These are phyloP conservation scores for Silvanus unidentatus DNA, from an alignment of 2,888 invertebrate genomes.

Conservation along the genomic window DNA sequence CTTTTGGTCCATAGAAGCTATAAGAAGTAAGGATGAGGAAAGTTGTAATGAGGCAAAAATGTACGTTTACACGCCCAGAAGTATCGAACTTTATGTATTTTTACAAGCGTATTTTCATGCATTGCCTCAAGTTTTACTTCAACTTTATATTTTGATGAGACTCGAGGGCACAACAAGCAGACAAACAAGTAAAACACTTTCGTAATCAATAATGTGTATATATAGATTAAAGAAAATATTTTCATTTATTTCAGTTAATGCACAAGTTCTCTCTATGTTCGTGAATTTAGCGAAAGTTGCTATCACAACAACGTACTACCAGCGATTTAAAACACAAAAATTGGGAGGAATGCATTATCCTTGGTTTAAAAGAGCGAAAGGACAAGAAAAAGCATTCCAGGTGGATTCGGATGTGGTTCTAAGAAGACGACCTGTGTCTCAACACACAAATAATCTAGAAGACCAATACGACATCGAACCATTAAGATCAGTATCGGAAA, in stretches of 20 bases:
- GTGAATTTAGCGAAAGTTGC: conserved; percentile 65
- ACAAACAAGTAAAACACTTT: conserved; percentile 63
- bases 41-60: conserved; percentile 56
- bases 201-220: too few relatives aligned
- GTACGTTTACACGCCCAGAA: conserved; percentile 57
- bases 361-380: conserved; percentile 53
- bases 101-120: conserved; percentile 73
- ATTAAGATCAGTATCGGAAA: conserved; percentile 14
- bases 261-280: conserved; percentile 40
- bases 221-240: conserved; percentile 2
- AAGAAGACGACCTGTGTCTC: neutral
- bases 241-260: conserved; percentile 2
- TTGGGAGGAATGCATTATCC: conserved; percentile 66
- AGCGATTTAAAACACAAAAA: conserved; percentile 74
- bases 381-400: neutral
- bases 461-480: conserved; percentile 21
- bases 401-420: neutral
- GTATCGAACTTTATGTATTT: conserved; percentile 71
- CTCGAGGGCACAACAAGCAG: conserved; percentile 52
- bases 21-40: conserved; percentile 55
- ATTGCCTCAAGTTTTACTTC: conserved; percentile 65
- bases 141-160: conserved; percentile 58
- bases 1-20: conserved; percentile 71
- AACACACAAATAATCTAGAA: conserved; percentile 8
- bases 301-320: conserved; percentile 63